Percentiles rank a stretch among this genome's conserved stretches.
phyloP scores from a whole-genome alignment of 2,888 invertebrate species.

The Leistus spinibarbis region DNA sequence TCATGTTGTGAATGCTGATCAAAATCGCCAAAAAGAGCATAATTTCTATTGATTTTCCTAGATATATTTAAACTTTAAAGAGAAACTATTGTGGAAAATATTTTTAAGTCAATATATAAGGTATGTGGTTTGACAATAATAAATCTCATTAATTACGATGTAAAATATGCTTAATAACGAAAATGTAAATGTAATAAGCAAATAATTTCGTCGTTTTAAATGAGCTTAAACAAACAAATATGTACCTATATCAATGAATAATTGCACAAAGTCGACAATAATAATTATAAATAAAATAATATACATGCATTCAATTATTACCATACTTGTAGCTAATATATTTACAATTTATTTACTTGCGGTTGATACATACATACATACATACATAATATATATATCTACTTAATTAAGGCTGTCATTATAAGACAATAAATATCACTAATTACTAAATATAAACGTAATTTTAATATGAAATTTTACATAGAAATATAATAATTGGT shows the following conservation, averaged over 20 bases:
- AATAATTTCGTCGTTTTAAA: background rate
- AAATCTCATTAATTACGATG: background rate
- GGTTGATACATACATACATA: background rate
- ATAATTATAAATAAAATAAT: constrained; percentile 36
- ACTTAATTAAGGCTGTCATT: constrained; percentile 37
- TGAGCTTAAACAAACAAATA: constrained; percentile 15
- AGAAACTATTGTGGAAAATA: constrained; percentile 21
- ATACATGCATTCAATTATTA: constrained; percentile 37
- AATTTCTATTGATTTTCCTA: background rate
- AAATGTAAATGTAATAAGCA: background rate
- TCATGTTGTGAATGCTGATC: constrained; percentile 35
- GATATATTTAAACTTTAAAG: constrained; percentile 21
- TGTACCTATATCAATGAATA: constrained; percentile 39
- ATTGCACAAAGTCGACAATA: constrained; percentile 50
- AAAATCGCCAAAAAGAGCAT: constrained; percentile 35
- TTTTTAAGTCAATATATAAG: constrained; percentile 29
- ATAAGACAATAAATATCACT: constrained; percentile 36
- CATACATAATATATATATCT: constrained; percentile 16
- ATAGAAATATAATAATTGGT: constrained; percentile 33
- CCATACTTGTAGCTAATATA: constrained; percentile 32
- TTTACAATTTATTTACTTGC: constrained; percentile 22
- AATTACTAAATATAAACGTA: constrained; percentile 29
- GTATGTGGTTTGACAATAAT: constrained; percentile 37
- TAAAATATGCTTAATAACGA: background rate
- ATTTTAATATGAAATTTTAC: constrained; percentile 37